phyloP scores from a whole-genome alignment of 1,140 invertebrate genomes.

The Brachionus koreanus region DNA sequence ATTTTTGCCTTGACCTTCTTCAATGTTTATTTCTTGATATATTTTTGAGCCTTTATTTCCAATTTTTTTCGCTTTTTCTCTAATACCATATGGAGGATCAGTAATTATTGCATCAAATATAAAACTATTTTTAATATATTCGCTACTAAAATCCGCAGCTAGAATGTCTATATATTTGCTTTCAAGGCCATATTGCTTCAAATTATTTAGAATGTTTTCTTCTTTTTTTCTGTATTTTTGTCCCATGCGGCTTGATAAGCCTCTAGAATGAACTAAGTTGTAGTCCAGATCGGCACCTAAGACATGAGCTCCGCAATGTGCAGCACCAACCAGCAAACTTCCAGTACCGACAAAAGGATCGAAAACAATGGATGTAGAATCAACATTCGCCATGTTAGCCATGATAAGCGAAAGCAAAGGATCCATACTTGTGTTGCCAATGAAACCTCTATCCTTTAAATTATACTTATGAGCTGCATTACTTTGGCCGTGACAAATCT shows the following conservation, averaged over 20 bases:
- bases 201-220: constrained; percentile 78
- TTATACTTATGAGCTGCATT: constrained; percentile 73
- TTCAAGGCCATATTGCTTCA: constrained; percentile 75
- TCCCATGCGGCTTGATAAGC: constrained; percentile 60
- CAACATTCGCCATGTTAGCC: constrained; percentile 82
- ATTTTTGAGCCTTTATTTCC: constrained; percentile 57
- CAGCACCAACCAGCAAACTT: constrained; percentile 81
- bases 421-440: constrained; percentile 96
- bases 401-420: constrained; percentile 83
- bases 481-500: constrained; percentile 75
- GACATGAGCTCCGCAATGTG: constrained; percentile 82
- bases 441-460: constrained; percentile 83
- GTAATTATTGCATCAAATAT: constrained; percentile 79
- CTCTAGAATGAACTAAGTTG: constrained; percentile 81
- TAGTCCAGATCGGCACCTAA: constrained; percentile 88
- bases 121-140: constrained; percentile 61
- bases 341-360: constrained; percentile 92
- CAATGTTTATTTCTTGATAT: neutral
- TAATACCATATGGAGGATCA: constrained; percentile 90
- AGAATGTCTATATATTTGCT: constrained; percentile 77
- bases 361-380: constrained; percentile 70
- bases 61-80: constrained; percentile 80
- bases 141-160: constrained; percentile 75
- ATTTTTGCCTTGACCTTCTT: neutral
- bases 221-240: constrained; percentile 69